phyloP scores from a whole-genome alignment of 2,888 invertebrate species.

The Exocentrus adspersus region DNA sequence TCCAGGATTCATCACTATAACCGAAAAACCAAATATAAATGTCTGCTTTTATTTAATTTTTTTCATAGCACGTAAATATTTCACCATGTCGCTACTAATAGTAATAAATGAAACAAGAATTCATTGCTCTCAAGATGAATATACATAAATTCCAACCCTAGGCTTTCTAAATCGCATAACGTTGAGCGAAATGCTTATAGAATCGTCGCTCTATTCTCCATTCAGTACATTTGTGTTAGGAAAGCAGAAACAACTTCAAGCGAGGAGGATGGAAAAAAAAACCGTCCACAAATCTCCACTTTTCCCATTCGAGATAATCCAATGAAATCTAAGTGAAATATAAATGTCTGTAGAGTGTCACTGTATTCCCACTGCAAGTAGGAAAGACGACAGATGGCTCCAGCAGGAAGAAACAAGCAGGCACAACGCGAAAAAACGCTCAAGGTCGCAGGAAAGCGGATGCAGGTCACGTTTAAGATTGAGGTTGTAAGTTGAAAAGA shows the following conservation, averaged over 20 bases:
- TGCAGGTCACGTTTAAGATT: conserved; percentile 56
- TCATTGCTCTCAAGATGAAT: conserved; percentile 10
- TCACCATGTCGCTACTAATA: conserved; percentile 3
- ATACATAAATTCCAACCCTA: conserved; percentile 18
- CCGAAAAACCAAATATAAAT: not conserved
- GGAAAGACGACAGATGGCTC: conserved; percentile 48
- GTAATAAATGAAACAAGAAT: conserved; percentile 10
- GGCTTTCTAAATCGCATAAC: conserved; percentile 18
- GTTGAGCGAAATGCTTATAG: conserved; percentile 7
- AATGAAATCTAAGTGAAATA: conserved; percentile 57
- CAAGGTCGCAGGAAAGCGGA: conserved; percentile 52
- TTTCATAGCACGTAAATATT: not conserved
- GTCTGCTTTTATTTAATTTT: not conserved
- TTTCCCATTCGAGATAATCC: conserved; percentile 54
- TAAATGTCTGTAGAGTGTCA: conserved; percentile 54
- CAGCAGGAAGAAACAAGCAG: conserved; percentile 44
- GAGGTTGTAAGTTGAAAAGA: conserved; percentile 40
- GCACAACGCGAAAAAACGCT: conserved; percentile 45
- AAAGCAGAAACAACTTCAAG: conserved; percentile 40
- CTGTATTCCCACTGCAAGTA: conserved; percentile 44
- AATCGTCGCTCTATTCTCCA: conserved; percentile 17
- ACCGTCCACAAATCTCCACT: conserved; percentile 55
- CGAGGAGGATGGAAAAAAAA: conserved; percentile 42
- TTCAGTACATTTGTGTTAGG: conserved; percentile 34
- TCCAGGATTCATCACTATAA: not conserved